Evolutionary conservation across 2,888 invertebrate genomes (phyloP), one percentile per base, ranked within the genome.

Genomic region (Oscheius myriophilus): DNA sequence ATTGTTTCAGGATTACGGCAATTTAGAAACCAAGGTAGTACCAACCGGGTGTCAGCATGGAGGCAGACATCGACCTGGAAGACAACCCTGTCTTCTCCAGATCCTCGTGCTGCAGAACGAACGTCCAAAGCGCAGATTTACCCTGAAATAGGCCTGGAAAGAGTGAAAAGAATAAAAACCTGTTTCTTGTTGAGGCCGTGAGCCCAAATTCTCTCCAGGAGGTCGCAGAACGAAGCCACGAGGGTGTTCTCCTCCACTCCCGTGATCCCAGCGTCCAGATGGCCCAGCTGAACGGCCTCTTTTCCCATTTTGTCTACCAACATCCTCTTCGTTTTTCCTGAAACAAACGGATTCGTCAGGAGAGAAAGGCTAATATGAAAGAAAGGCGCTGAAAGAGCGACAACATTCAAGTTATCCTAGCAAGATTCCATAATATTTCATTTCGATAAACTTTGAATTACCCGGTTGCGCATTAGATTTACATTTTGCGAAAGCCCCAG

Each of bases 111-210:
- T 93, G 92, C 18, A 92, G 91, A 66, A 97, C 90, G 88, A 96
- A 96, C 71, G 94, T 92, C 98, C 98, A 98, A 6, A 98, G 89
- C 0, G 96, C 95, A 0, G 96, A 96, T 89, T 96, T 97, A 11
- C 96, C 96, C 90, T 91, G 82, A 43, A 52, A 9, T 9, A 14
- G 14, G 14, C 12, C 18, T 53, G 6, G 26, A 54, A 53, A 3
- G 33, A 3, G 33, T 33, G 9, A 33, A 33, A 6, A 6, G 33
- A 33, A 6, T 33, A 16, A 54, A 33, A 54, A 90, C 90, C 89
- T 95, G 92, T 88, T 96, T 97, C 72, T 92, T 92, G 84, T 95
- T 95, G 62, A 96, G 89, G 0, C 97, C 98, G 86, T 98, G 97
- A 0, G 95, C 93, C 97, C 97, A 98, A 33, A 97, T 92, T 78